Base-by-base conservation (phyloP, 2,888 invertebrate genomes). In the Mythimna albipuncta region DNA sequence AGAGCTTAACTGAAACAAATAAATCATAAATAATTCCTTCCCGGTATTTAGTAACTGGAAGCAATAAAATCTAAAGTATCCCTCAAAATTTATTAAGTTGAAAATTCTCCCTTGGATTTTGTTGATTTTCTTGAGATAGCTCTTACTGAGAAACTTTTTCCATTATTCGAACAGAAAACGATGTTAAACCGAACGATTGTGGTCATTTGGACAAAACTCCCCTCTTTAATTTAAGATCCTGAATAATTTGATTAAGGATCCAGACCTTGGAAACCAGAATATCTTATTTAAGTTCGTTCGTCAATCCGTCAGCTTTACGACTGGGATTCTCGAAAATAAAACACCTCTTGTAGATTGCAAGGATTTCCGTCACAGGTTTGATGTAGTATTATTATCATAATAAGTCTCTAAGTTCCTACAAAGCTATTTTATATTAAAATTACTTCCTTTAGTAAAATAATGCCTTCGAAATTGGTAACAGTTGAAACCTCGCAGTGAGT, bases 101-200 rank as follows among this genome's bases (percentile, higher is more conserved):
- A 68, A 72, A 80, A 77, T 83, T 85, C 83, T 82, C 78, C 72
- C 72, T 81, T 77, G 82, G 75, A 81, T 88, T 87, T 86, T 86
- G 86, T 88, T 84, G 87, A 89, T 90, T 89, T 88, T 85, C 85
- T 80, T 85, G 79, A 74, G 85, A 85, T 83, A 85, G 88, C 86
- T 84, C 84, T 89, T 89, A 90, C 90, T 86, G 85, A 74, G 81
- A 90, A 93, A 92, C 85, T 93, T 93, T 92, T 92, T 90, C 90
- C 90, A 91, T 93, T 91, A 91, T 89, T 90, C 83, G 83, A 86
- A 88, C 85, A 82, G 88, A 87, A 88, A 89, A 84, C 84, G 86
- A 81, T 84, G 85, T 86, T 87, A 86, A 89, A 87, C 85, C 80
- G 87, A 89, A 88, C 85, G 88, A 84, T 87, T 88, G 85, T 82